Evolutionary conservation across 2,797 vertebrate genomes (phyloP).

Genomic region (Lepilemur septentrionalis): DNA sequence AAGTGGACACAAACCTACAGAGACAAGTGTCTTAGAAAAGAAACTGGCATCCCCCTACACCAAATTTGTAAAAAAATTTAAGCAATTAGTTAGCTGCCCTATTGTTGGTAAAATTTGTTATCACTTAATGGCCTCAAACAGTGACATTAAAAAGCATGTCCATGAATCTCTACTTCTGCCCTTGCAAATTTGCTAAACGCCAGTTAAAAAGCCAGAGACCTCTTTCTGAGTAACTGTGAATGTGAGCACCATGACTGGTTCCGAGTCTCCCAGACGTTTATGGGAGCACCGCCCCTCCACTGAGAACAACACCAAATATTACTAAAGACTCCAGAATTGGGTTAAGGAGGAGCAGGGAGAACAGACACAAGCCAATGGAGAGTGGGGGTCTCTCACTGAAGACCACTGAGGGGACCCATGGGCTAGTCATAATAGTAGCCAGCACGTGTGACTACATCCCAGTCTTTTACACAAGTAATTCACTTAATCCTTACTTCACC

Average conservation of each 20-base stretch:
- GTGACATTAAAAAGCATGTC: conserved; percentile 35
- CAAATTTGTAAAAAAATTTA: neutral
- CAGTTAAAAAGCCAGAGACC: conserved; percentile 55
- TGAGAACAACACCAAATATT: neutral
- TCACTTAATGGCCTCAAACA: conserved; percentile 42
- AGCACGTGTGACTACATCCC: neutral
- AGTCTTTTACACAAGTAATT: neutral
- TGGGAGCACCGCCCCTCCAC: neutral
- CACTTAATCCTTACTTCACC: neutral
- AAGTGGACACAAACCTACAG: neutral
- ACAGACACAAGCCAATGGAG: neutral
- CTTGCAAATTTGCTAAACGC: neutral
- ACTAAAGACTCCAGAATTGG: neutral
- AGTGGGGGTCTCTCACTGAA: neutral
- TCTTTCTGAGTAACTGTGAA: conserved; percentile 56
- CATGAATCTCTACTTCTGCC: conserved; percentile 48
- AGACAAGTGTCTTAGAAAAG: neutral
- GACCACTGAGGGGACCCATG: neutral
- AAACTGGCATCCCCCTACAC: neutral
- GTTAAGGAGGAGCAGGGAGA: neutral
- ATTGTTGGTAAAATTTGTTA: conserved; percentile 41
- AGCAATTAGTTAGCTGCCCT: neutral
- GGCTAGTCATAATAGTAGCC: neutral
- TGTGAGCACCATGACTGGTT: neutral
- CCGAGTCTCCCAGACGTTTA: neutral